These are phyloP conservation scores for Nyctibius bracteatus DNA, from an alignment of 2,113 vertebrate genomes.

Conservation along the genomic window DNA sequence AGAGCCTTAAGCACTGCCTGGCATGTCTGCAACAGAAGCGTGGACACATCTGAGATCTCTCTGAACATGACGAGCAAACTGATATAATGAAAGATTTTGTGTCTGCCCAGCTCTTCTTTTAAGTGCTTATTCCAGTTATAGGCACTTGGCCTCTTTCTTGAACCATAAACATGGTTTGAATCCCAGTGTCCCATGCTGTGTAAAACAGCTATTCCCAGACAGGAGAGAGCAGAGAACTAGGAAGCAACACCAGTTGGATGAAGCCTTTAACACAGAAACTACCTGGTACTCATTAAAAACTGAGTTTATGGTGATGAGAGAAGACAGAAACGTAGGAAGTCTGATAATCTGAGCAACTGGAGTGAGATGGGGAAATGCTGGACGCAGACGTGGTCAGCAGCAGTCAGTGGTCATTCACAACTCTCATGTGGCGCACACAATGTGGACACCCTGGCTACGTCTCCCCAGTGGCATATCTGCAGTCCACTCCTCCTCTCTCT, in stretches of 20 bases:
- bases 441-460: neutral
- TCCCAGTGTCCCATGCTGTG: neutral
- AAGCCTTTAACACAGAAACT: neutral
- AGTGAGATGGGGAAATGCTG: neutral
- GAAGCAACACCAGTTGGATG: neutral
- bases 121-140: neutral
- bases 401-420: neutral
- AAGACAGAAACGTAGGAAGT: neutral
- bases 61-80: neutral
- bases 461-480: neutral
- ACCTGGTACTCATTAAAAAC: neutral
- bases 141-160: neutral
- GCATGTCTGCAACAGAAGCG: neutral
- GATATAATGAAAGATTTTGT: neutral
- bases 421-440: neutral
- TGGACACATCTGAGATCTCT: neutral
- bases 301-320: neutral
- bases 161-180: neutral
- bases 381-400: neutral
- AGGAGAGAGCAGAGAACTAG: neutral
- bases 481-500: neutral
- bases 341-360: neutral
- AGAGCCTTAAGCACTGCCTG: accelerated
- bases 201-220: neutral
- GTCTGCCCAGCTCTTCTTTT: neutral